Base-by-base conservation (phyloP, 2,113 vertebrate species). In the Macroglossus sobrinus region DNA sequence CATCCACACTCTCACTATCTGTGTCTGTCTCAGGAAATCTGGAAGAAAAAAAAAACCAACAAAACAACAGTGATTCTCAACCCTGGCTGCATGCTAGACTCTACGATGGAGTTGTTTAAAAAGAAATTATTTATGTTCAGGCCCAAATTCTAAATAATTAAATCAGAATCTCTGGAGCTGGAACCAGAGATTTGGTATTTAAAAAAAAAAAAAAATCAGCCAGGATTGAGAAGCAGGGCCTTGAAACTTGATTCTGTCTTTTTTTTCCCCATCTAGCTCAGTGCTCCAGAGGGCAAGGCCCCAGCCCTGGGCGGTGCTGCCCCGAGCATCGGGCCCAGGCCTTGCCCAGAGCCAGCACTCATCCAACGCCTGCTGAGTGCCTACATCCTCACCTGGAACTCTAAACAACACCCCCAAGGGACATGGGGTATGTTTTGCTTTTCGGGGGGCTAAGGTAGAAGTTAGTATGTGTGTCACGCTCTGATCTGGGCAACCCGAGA, bases 311-410 rank as follows among this genome's bases (percentile, higher is more conserved):
- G 15, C 0, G 5, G 16, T 0, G 1, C 69, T 28, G 3, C 24
- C 45, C 9, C 12, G 0, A 33, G 16, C 24, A 10, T 6, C 0
- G 0, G 53, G 30, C 16, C 22, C 35, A 21, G 66, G 14, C 6
- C 35, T 30, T 21, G 7, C 2, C 2, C 21, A 61, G 0, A 9
- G 19, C 10, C 22, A 8, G 0, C 0, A 1, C 45, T 82, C 47
- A 11, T 14, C 1, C 3, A 5, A 21, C 0, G 4, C 12, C 3
- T 24, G 16, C 7, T 2, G n/a, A 45, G 45, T 2, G 9, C 9
- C 9, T 12, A 2, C 1, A 35, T 7, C 35, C 33, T 74, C 4
- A 0, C 21, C 35, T 68, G 61, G 84, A 11, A 16, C 30, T 21
- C 63, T 7, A 18, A 26, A 28, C 15, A 26, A 0, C 26, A 10